A percentile compares a stretch with the other conserved stretches of the same genome.
phyloP scores from a whole-genome alignment of 1,140 invertebrate genomes.

The Pseudomyrmex gracilis region DNA sequence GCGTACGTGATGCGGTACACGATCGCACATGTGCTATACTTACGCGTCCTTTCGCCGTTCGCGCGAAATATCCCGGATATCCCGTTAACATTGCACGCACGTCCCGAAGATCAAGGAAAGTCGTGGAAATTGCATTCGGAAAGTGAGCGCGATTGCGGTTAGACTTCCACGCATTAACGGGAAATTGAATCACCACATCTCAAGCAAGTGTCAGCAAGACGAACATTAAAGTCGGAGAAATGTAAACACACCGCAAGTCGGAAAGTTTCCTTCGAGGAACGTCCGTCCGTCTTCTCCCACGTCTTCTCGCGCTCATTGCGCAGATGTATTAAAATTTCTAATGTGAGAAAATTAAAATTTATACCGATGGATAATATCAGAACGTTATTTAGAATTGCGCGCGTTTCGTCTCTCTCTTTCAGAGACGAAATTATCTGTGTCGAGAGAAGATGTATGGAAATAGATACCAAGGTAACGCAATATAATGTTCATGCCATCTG shows the following conservation, averaged over 20 bases:
- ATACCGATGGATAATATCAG: not conserved
- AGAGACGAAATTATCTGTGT: not conserved
- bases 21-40: too few species aligned
- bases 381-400: not conserved
- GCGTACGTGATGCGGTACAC: too few species aligned
- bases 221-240: not conserved
- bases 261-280: not conserved
- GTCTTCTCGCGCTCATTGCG: not conserved
- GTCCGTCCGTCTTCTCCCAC: not conserved
- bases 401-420: not conserved
- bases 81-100: not conserved
- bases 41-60: too few species aligned
- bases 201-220: constrained; percentile 1
- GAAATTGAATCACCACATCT: constrained; percentile 14
- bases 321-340: not conserved
- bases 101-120: not conserved
- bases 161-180: constrained; percentile 11
- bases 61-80: not conserved
- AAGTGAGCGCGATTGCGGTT: constrained; percentile 16
- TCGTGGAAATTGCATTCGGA: constrained; percentile 1
- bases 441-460: constrained; percentile 11
- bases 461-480: constrained; percentile 42
- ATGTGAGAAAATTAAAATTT: not conserved
- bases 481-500: constrained; percentile 9
- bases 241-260: not conserved